phyloP scores from a whole-genome alignment of 2,113 vertebrate genomes.

The Hippoglossus stenolepis region DNA sequence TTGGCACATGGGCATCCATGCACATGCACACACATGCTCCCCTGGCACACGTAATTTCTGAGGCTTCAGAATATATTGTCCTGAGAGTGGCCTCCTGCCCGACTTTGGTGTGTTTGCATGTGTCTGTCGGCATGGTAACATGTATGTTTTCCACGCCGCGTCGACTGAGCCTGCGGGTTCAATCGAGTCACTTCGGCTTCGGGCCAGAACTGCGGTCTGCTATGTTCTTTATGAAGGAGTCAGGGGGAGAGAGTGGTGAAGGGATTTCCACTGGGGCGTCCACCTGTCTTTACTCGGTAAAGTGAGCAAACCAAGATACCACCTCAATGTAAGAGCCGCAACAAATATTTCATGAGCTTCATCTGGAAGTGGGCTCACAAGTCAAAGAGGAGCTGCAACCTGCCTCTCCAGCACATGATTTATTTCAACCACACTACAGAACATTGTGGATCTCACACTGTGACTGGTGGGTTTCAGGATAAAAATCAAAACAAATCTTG shows the following conservation, averaged over 20 bases:
- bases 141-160: conserved; percentile 12
- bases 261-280: conserved; percentile 6
- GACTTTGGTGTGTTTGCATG: conserved; percentile 24
- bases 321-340: not conserved
- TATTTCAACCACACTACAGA: conserved; percentile 28
- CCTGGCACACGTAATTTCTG: conserved; percentile 24
- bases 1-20: conserved; percentile 52
- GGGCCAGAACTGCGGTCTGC: conserved; percentile 33
- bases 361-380: not conserved
- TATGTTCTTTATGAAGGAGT: conserved; percentile 16
- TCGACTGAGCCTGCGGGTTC: conserved; percentile 8
- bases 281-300: conserved; percentile 28
- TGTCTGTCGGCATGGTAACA: conserved; percentile 50
- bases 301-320: conserved; percentile 24
- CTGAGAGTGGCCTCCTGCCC: conserved; percentile 24
- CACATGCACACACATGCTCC: conserved; percentile 56
- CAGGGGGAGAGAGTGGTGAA: not conserved
- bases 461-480: conserved; percentile 20
- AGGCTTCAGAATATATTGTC: conserved; percentile 22
- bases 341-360: conserved; percentile 53
- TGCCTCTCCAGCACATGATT: conserved; percentile 20
- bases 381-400: not conserved
- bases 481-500: conserved; percentile 30
- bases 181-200: not conserved
- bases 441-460: conserved; percentile 14